Base-by-base conservation (phyloP, 2,113 vertebrate species). In the Prionailurus viverrinus region DNA sequence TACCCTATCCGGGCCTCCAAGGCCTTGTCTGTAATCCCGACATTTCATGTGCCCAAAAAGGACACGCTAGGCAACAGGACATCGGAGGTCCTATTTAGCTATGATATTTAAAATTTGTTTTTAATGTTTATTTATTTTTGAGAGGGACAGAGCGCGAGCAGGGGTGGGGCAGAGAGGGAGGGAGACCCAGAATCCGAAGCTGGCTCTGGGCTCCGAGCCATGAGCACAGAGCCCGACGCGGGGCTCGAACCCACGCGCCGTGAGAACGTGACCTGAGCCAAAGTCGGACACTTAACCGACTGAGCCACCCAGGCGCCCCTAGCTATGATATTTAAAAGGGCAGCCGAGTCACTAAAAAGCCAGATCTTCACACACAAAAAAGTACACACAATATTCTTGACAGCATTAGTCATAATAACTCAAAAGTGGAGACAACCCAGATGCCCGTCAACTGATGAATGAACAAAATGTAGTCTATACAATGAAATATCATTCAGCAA, bases 321-420 rank as follows among this genome's bases (percentile, higher is more conserved):
- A 95, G 71, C 19, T 84, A 15, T 61, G 65, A 33, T 79, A 88
- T 80, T 89, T 82, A 66, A 95, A 95, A 96, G 39, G 53, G 61
- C 66, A 89, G 18, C 27, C 10, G 36, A 88, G 10, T 85, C 92
- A 94, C 66, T 76, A 91, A 85, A 96, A 95, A 91, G 58, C 16
- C 41, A 95, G 69, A 86, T 15, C 36, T 48, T 80, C 87, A 63
- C 41, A 51, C 16, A 68, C 48, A 95, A 1, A 41, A 93, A 89
- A 73, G 21, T 95, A 29, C 63, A 69, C 27, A 91, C 29, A 90
- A 91, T 91, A 48, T 91, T 79, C 84, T 48, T 18, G 85, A 88
- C 33, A 97, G 71, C 41, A 94, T 86, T 94, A 74, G 89, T 95
- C 27, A n/a, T 63, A 84, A 84, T 53, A 78, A 51, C 21, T 80